Base-by-base conservation (phyloP, 2,888 invertebrate genomes). In the Suillia variegata region DNA sequence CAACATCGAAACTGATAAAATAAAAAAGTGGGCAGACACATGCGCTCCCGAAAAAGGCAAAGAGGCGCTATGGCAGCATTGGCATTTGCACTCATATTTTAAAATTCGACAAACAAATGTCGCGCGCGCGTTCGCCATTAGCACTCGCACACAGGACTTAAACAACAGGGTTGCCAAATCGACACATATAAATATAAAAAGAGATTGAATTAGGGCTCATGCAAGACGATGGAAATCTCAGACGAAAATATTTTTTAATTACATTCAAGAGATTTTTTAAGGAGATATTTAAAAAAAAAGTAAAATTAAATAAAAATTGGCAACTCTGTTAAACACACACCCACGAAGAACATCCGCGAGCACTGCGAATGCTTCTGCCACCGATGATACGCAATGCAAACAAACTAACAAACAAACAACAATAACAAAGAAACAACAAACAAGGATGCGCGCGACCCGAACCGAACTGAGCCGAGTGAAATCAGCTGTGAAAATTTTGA, bases 401-500 rank as follows among this genome's bases (percentile, higher is more conserved):
- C 72, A 72, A 72, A 67, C 74, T 62, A 22, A 22, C 53, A 62
- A 62, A 61, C 64, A 18, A 50, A 49, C 34, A 31, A n/a, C n/a
- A n/a, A n/a, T n/a, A 34, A 47, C 51, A 45, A 22, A 51, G 42
- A 55, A 48, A 21, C 22, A 48, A 38, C 45, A 45, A 45, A 45
- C 45, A 45, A 45, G 20, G 18, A 45, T 18, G 45, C 45, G n/a
- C n/a, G 38, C 38, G 38, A n/a, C 38, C 38, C 38, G n/a, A 8
- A n/a, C n/a, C n/a, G 38, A 38, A n/a, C 38, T n/a, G 13, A 13
- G 6, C 12, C 45, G 38, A 45, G 45, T 45, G 74, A 79, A 81
- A 81, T 81, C 81, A 81, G 82, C 82, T 81, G 81, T 79, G 76
- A 80, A 79, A 78, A 80, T 80, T 79, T 78, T 76, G 70, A 79